Percentiles rank a stretch among this genome's conserved stretches.
These are phyloP conservation scores for Todiramphus chloris DNA, from an alignment of 2,113 vertebrate species.

Conservation along the genomic window DNA sequence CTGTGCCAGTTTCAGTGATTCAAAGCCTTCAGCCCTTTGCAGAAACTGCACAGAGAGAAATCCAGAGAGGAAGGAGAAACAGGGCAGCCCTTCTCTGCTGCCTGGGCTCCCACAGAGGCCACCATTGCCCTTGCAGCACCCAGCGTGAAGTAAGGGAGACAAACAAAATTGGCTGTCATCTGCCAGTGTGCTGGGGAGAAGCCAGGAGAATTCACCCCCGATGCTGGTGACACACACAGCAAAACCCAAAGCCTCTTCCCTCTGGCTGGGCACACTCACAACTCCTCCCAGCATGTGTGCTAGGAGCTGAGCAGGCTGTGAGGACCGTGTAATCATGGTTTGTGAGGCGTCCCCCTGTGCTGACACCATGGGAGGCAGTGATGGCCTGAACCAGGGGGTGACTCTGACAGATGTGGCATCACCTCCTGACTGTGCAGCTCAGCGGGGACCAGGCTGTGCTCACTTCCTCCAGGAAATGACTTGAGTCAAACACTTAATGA, in stretches of 20 bases:
- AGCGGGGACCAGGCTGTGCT: neutral
- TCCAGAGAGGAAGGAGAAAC: neutral
- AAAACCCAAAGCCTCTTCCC: neutral
- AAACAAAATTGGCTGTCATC: neutral
- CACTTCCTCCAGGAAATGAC: neutral
- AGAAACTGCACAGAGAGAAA: neutral
- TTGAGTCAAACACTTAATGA: neutral
- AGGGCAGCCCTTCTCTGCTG: neutral
- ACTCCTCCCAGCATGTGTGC: accelerated
- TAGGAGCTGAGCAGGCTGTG: neutral
- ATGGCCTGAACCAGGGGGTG: neutral
- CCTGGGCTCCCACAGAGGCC: neutral
- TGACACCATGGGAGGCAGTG: neutral
- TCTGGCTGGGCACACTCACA: neutral
- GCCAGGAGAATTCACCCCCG: neutral
- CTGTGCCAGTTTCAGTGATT: neutral
- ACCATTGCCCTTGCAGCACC: neutral
- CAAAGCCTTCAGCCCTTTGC: neutral
- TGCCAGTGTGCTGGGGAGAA: neutral
- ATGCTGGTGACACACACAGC: neutral
- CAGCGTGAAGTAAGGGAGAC: neutral
- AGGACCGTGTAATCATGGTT: neutral
- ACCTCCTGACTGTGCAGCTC: neutral
- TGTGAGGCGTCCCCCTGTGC: neutral
- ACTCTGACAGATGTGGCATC: neutral